Conservation (phyloP, 2,113 vertebrate species). For the Eidolon helvum region DNA sequence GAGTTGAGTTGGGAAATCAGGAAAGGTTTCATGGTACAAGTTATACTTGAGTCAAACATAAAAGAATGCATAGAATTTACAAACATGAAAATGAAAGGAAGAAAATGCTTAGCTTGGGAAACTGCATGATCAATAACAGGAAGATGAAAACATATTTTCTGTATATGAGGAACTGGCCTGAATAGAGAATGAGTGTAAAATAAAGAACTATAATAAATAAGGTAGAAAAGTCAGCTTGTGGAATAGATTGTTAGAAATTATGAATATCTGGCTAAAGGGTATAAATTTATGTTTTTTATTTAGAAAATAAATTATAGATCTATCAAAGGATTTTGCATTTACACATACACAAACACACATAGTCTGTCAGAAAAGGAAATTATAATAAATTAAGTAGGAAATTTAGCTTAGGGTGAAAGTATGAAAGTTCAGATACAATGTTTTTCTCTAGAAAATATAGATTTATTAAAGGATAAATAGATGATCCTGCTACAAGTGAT, state of each 20-base stretch:
- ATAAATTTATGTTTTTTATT: neutral
- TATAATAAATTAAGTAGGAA: neutral
- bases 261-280: neutral
- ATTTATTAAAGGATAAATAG: neutral
- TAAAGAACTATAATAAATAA: neutral
- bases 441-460: neutral
- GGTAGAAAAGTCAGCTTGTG: neutral
- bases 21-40: neutral
- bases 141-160: neutral
- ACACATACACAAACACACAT: neutral
- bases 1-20: neutral
- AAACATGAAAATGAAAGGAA: neutral
- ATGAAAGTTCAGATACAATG: neutral
- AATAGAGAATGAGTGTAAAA: neutral
- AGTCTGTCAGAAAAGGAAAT: neutral
- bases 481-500: neutral
- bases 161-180: neutral
- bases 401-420: neutral
- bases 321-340: neutral
- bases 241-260: neutral
- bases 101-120: neutral
- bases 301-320: neutral
- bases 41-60: neutral
- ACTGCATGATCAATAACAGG: neutral
- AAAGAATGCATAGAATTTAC: conserved; percentile 4